phyloP scores from a whole-genome alignment of 2,797 vertebrate genomes.

The Scolopax bukidnonensis region DNA sequence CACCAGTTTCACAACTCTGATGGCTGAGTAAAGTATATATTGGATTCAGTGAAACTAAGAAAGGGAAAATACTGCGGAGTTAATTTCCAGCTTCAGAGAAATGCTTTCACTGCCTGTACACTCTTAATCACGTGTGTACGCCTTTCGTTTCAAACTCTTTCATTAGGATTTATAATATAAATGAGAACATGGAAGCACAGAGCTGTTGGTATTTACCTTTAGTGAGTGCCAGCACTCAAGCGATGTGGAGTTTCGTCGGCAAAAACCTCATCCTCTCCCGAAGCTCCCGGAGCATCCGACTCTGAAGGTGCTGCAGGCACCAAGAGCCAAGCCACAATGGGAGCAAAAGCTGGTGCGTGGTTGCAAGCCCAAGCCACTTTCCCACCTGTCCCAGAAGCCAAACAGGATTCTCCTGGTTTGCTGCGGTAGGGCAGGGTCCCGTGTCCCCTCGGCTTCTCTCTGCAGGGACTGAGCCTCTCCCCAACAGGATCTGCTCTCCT shows the following conservation, averaged over 20 bases:
- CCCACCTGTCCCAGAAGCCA: neutral
- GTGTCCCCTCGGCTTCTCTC: neutral
- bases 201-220: neutral
- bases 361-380: neutral
- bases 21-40: neutral
- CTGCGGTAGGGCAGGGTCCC: neutral
- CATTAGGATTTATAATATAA: neutral
- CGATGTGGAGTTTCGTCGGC: neutral
- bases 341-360: accelerated
- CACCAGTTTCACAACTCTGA: neutral
- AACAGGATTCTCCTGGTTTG: neutral
- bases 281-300: neutral
- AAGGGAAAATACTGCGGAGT: neutral
- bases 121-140: neutral
- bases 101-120: accelerated
- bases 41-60: neutral
- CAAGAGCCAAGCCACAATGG: accelerated
- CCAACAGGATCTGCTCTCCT: neutral
- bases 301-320: neutral
- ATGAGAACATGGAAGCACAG: neutral
- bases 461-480: neutral
- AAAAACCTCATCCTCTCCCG: neutral
- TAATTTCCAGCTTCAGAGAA: neutral
- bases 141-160: neutral
- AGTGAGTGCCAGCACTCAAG: neutral